Base-by-base conservation (phyloP, 2,797 vertebrate genomes). In the Malurus leucopterus region DNA sequence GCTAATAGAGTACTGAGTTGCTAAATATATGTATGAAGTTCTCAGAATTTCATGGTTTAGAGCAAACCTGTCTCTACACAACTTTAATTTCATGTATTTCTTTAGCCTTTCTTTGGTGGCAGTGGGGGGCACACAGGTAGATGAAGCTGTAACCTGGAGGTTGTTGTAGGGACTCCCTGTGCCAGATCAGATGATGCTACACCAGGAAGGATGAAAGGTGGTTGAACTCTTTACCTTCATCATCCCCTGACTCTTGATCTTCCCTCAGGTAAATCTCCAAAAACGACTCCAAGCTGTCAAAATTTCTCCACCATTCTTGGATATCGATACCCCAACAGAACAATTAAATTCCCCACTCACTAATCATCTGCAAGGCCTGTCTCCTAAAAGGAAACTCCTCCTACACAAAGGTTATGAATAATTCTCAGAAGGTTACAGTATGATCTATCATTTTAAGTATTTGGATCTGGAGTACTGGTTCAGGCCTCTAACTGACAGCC, bases 401-500 rank as follows among this genome's bases (percentile, higher is more conserved):
- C 93, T 92, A 86, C 49, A 71, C 51, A 81, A 68, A 87, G 78
- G 69, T 81, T 90, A 90, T 88, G 81, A 90, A 86, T 95, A 86
- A 94, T 93, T 94, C 85, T 92, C 86, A 65, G 78, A 91, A 94
- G 74, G 85, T 89, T 95, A 94, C 90, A 90, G 84, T 69, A 78
- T 65, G 84, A 95, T 95, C 93, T 95, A 90, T 94, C 89, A 95
- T 95, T 80, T 90, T 92, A 92, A 88, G 86, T 77, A 88, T 95
- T 93, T 93, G 92, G 91, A 91, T 82, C 77, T 74, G 36, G 71
- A 90, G 85, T 89, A 90, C 81, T 40, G 78, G 93, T 95, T 95
- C 94, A 95, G 89, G 77, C 89, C 80, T 95, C 81, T 93, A 90
- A 95, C 93, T 87, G 95, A 95, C 92, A 95, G 91, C 77, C 88